A percentile compares a stretch with the other conserved stretches of the same genome.
Evolutionary conservation across 2,888 invertebrate species (phyloP).

Genomic region (Catocala nupta): DNA sequence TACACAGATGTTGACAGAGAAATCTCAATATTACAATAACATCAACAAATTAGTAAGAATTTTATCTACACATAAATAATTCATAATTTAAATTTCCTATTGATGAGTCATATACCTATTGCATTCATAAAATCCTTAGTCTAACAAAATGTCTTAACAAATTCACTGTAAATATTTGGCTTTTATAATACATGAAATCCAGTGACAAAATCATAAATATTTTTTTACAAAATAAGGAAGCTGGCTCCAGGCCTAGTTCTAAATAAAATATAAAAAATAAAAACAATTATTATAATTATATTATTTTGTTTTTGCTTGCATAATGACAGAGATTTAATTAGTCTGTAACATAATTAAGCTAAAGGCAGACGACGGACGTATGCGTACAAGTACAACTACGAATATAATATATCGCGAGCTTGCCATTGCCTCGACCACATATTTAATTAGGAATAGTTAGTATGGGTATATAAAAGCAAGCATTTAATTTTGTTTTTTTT

Average conservation of each 20-base stretch:
- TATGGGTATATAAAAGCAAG: too few relatives aligned
- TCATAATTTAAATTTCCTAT: neutral
- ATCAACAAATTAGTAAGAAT: neutral
- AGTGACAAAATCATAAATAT: too few relatives aligned
- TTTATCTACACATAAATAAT: conserved; percentile 1
- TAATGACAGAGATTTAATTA: neutral
- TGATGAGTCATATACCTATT: neutral
- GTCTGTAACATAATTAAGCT: neutral
- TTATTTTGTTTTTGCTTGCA: conserved; percentile 7
- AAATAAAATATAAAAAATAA: neutral
- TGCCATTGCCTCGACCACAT: too few relatives aligned
- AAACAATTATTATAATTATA: neutral
- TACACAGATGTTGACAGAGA: too few relatives aligned
- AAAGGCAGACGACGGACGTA: neutral
- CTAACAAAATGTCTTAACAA: neutral
- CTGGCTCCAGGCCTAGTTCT: neutral
- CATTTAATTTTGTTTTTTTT: too few relatives aligned
- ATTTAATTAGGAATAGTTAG: too few relatives aligned
- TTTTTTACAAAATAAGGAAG: neutral
- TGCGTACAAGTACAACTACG: neutral
- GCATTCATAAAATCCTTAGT: neutral
- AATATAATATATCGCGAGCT: neutral
- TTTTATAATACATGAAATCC: neutral
- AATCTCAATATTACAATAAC: too few relatives aligned
- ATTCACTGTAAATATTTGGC: neutral